Evolutionary conservation across 2,797 vertebrate genomes (phyloP), one percentile per base, ranked within the genome.

Genomic region (Brachymystax lenok): DNA sequence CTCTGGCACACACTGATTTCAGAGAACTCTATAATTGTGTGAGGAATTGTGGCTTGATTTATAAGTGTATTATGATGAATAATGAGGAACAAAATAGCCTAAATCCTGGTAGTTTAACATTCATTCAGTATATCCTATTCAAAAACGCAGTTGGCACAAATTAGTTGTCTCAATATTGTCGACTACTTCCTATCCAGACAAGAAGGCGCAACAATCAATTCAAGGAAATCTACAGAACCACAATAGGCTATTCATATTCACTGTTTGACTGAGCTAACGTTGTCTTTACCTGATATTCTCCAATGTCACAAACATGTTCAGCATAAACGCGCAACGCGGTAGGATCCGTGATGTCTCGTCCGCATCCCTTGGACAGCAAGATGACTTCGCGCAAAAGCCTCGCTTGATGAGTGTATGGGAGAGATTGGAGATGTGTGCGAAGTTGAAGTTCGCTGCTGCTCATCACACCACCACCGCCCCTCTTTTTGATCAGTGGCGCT

Each of bases 1-100:
- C 93, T 95, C 96, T 95, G 91, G 89, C 95, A 89, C 96, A 94
- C 81, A 75, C 61, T 61, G 21, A 61, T 63, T 61, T 40, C 70
- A 52, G 14, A 56, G 46, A 50, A 28, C 12, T 35, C 40, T 21
- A 46, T 70, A n/a, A 69, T 70, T 46, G 40, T 46, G 13, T 70
- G 7, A 70, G 68, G 19, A 70, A 69, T 16, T 30, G 28, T 67
- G 27, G n/a, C 40, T 46, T 24, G 69, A 16, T 13, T 70, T 19
- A 24, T 24, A 50, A 27, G n/a, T 21, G n/a, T 13, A 70, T 51
- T 50, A 46, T 13, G 5, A 14, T 24, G 40, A 8, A 33, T 50
- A 70, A 46, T 50, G 21, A n/a, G 40, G 5, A 8, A 24, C 19
- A 63, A 24, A 7, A 63, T 63, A 33, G 30, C 7, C 69, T 13